These are phyloP conservation scores for Regulus satrapa DNA, from an alignment of 2,113 vertebrate species.

Conservation along the genomic window DNA sequence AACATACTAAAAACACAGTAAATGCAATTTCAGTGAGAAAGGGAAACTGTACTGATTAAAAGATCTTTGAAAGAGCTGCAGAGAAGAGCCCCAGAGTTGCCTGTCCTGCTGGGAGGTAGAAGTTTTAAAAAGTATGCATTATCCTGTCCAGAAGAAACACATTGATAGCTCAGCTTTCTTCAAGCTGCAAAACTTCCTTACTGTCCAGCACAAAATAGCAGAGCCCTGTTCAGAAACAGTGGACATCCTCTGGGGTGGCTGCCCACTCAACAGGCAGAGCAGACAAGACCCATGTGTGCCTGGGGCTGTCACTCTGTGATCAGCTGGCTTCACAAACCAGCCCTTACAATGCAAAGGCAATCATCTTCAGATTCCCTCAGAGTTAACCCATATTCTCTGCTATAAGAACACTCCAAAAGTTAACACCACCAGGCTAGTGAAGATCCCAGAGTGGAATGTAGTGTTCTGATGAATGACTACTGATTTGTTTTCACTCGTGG, in stretches of 20 bases:
- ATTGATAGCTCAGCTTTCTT: neutral
- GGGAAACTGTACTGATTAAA: slow-evolving; percentile 40
- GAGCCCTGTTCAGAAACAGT: neutral
- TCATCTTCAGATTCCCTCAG: neutral
- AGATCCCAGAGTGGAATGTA: neutral
- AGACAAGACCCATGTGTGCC: neutral
- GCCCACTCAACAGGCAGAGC: neutral
- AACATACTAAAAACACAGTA: slow-evolving; percentile 73
- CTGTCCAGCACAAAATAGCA: neutral
- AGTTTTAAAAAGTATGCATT: neutral
- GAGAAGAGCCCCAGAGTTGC: neutral
- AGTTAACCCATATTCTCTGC: neutral
- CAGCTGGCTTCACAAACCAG: neutral
- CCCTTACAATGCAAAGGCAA: neutral
- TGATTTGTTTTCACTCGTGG: neutral
- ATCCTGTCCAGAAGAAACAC: neutral
- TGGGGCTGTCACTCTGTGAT: neutral
- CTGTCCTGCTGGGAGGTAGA: neutral
- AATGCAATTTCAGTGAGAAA: slow-evolving; percentile 65
- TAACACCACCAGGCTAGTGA: neutral
- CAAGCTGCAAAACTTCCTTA: neutral
- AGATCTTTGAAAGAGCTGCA: slow-evolving; percentile 40
- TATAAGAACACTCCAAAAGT: neutral
- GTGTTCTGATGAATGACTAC: neutral
- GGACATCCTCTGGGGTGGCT: neutral